These are phyloP conservation scores for Rhagophthalmus giganteus DNA, from an alignment of 2,888 invertebrate species.

Conservation along the genomic window DNA sequence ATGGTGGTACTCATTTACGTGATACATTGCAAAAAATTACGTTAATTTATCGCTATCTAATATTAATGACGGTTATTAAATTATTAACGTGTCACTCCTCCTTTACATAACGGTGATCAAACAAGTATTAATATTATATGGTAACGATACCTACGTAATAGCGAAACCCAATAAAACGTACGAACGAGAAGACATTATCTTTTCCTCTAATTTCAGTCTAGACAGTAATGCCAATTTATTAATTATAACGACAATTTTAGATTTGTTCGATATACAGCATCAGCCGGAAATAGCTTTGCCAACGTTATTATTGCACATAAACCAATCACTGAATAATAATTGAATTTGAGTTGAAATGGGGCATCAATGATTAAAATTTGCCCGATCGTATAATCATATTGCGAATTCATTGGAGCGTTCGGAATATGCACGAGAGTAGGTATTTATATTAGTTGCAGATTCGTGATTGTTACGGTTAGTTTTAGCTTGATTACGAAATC, in stretches of 20 bases:
- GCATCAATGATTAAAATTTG: slow-evolving; percentile 13
- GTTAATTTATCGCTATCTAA: too few species aligned
- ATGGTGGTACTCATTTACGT: too few species aligned
- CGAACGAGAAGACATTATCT: slow-evolving; percentile 7
- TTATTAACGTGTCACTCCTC: background rate
- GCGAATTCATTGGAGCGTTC: slow-evolving; percentile 10
- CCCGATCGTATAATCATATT: slow-evolving; percentile 13
- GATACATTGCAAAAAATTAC: too few species aligned
- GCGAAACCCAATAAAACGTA: too few species aligned
- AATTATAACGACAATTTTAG: slow-evolving; percentile 11
- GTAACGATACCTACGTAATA: too few species aligned
- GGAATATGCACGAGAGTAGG: too few species aligned
- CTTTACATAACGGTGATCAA: too few species aligned
- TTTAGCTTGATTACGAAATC: too few species aligned
- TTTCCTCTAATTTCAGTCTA: slow-evolving; percentile 5
- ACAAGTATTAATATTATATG: too few species aligned
- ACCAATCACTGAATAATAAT: slow-evolving; percentile 14
- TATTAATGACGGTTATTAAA: background rate
- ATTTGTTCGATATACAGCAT: background rate
- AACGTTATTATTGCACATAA: slow-evolving; percentile 9
- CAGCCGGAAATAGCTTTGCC: slow-evolving; percentile 5
- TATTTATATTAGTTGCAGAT: too few species aligned
- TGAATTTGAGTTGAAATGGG: slow-evolving; percentile 14
- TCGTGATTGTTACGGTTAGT: too few species aligned
- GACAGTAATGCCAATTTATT: slow-evolving; percentile 9